Percentiles rank a stretch among this genome's conserved stretches.
phyloP scores from a whole-genome alignment of 2,797 vertebrate species.

The Pantherophis alleghaniensis region DNA sequence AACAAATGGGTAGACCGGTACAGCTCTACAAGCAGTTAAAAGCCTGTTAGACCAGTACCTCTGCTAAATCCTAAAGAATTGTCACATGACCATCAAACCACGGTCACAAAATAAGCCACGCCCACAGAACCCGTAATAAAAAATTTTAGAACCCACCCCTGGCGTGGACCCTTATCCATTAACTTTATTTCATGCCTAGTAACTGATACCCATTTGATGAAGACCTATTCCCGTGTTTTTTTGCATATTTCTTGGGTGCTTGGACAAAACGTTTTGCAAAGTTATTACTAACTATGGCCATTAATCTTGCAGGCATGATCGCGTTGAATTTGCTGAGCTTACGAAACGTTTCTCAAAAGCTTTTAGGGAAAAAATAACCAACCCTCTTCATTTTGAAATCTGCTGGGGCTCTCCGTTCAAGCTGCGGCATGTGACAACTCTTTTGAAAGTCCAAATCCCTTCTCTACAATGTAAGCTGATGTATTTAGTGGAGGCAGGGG shows the following conservation, averaged over 20 bases:
- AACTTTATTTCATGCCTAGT: neutral
- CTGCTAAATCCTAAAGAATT: no score
- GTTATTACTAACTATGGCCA: neutral
- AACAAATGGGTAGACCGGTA: no score
- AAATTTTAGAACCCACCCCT: no score
- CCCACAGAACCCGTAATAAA: no score
- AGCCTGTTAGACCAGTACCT: no score
- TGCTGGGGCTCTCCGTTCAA: neutral
- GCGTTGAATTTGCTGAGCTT: neutral
- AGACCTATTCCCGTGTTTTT: neutral
- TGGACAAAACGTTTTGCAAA: neutral
- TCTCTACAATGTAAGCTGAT: slow-evolving; percentile 1
- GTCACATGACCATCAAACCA: no score
- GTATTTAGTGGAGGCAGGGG: neutral
- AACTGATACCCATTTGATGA: neutral
- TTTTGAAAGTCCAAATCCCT: neutral
- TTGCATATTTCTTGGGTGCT: neutral
- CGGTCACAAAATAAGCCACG: no score
- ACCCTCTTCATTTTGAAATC: neutral
- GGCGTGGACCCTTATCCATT: neutral
- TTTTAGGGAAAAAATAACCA: neutral
- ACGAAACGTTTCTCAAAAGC: neutral
- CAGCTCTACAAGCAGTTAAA: no score
- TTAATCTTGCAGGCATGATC: slow-evolving; percentile 4
- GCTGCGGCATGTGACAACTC: neutral